These are phyloP conservation scores for Radopholus similis DNA, from an alignment of 1,140 invertebrate species.

Conservation along the genomic window DNA sequence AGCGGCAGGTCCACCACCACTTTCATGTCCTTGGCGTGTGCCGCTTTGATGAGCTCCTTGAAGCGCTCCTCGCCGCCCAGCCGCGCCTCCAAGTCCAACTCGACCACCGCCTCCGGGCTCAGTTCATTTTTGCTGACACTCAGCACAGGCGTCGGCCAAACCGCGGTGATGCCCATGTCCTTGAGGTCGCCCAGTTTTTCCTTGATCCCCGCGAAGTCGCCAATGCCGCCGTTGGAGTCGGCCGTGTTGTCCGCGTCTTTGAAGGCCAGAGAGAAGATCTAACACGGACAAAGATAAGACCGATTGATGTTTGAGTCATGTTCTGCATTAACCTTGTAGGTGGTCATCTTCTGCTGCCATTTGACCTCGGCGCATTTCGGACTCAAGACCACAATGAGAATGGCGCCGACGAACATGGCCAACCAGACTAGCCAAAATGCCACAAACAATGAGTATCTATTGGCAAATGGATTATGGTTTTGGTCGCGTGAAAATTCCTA, in stretches of 20 bases:
- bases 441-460: conserved; percentile 37
- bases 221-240: conserved; percentile 43
- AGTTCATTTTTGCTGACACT: conserved; percentile 43
- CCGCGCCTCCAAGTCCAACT: conserved; percentile 33
- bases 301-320: background rate
- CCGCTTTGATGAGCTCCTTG: conserved; percentile 42
- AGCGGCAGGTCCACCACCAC: conserved; percentile 24
- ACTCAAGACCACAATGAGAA: conserved; percentile 56
- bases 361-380: conserved; percentile 52
- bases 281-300: too few species aligned
- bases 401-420: conserved; percentile 53
- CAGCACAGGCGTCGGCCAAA: conserved; percentile 51
- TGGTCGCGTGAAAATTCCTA: too few species aligned
- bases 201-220: conserved; percentile 49
- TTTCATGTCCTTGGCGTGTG: conserved; percentile 36
- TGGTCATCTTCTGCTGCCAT: conserved; percentile 48
- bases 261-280: conserved; percentile 49
- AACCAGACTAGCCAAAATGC: conserved; percentile 54
- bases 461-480: too few species aligned
- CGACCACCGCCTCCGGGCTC: conserved; percentile 39
- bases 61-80: conserved; percentile 51
- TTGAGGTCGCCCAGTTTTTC: conserved; percentile 53
- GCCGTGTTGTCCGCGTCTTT: conserved; percentile 35
- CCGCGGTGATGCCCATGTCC: conserved; percentile 47
- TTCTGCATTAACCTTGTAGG: conserved; percentile 39